Conservation (phyloP, 2,888 invertebrate species). For the Crepidodera aurea region DNA sequence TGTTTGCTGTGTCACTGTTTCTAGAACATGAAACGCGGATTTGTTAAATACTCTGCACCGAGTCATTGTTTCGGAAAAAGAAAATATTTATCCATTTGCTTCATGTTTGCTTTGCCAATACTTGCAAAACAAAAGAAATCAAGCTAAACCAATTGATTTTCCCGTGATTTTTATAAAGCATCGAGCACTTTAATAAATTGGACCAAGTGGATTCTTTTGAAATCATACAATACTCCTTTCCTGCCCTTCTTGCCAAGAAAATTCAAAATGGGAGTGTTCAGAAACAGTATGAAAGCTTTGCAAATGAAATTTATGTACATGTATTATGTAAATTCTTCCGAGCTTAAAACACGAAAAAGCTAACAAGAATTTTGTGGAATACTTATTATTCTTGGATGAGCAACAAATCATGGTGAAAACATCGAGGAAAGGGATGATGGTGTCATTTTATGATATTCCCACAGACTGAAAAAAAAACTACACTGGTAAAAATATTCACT, state of each 20-base stretch:
- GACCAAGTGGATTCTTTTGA: constrained; percentile 24
- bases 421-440: constrained; percentile 1
- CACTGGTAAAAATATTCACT: too few relatives aligned
- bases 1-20: too few relatives aligned
- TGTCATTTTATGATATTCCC: not conserved
- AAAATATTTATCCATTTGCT: constrained; percentile 7
- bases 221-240: constrained; percentile 30
- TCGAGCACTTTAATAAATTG: constrained; percentile 23
- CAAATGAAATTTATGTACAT: constrained; percentile 35
- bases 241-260: constrained; percentile 25
- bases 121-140: not conserved
- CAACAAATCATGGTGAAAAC: constrained; percentile 29
- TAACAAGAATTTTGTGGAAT: constrained; percentile 33
- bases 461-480: not conserved
- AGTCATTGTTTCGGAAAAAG: not conserved
- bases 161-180: constrained; percentile 17
- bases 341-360: constrained; percentile 32
- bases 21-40: too few relatives aligned
- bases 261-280: constrained; percentile 29
- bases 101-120: not conserved
- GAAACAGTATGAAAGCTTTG: constrained; percentile 31
- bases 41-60: not conserved
- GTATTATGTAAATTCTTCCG: constrained; percentile 32
- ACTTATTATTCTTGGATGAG: constrained; percentile 31
- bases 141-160: not conserved